Conservation (phyloP, 2,888 invertebrate genomes). For the Coelopa pilipes region DNA sequence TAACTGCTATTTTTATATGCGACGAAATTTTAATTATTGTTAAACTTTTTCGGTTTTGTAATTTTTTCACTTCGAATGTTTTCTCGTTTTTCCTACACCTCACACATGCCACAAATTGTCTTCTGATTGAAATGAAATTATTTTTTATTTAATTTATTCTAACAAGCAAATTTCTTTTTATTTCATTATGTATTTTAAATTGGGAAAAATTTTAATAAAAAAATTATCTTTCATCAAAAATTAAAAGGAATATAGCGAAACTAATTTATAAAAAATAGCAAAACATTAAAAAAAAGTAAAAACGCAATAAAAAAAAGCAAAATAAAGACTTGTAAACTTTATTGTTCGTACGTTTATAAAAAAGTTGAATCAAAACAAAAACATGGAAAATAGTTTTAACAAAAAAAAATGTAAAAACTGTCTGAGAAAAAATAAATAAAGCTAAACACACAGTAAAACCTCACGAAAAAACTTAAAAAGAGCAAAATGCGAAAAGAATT, state of each 20-base stretch:
- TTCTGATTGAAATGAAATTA: slow-evolving; percentile 40
- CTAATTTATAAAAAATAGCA: slow-evolving; percentile 39
- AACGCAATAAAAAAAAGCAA: slow-evolving; percentile 57
- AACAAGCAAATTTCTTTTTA: slow-evolving; percentile 37
- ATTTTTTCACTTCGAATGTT: neutral
- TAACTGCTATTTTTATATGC: slow-evolving; percentile 30
- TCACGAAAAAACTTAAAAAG: slow-evolving; percentile 26
- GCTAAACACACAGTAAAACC: slow-evolving; percentile 38
- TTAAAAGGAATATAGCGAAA: slow-evolving; percentile 30
- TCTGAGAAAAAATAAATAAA: slow-evolving; percentile 33
- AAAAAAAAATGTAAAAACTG: slow-evolving; percentile 33
- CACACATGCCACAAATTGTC: slow-evolving; percentile 34
- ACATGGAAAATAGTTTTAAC: slow-evolving; percentile 18
- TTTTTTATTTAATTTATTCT: slow-evolving; percentile 45
- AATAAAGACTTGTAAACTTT: slow-evolving; percentile 65
- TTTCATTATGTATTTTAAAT: slow-evolving; percentile 44
- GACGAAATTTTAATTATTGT: slow-evolving; percentile 38
- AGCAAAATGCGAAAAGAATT: slow-evolving; percentile 23
- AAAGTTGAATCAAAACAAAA: slow-evolving; percentile 43
- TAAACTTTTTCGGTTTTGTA: slow-evolving; percentile 24
- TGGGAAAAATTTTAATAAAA: slow-evolving; percentile 42
- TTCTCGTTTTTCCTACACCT: neutral
- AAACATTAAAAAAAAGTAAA: slow-evolving; percentile 34
- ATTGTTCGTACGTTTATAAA: slow-evolving; percentile 57
- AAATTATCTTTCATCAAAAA: slow-evolving; percentile 36